phyloP scores from a whole-genome alignment of 2,888 invertebrate genomes.

The Abrostola tripartita region DNA sequence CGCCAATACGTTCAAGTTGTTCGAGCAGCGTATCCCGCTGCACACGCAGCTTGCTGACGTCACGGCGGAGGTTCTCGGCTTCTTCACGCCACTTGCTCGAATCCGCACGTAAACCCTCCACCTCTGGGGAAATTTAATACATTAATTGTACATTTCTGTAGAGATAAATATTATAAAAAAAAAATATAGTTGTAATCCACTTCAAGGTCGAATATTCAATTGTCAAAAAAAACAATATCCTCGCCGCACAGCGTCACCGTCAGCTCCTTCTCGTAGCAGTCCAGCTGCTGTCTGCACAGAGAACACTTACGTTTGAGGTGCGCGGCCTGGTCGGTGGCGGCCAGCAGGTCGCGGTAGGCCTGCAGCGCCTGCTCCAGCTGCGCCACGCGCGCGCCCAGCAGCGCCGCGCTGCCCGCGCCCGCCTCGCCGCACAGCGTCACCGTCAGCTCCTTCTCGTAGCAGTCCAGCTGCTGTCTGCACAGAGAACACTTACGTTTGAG shows the following conservation, averaged over 20 bases:
- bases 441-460: constrained; percentile 94
- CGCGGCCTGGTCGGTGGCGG: constrained; percentile 89
- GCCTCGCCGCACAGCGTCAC: constrained; percentile 79
- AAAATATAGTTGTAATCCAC: too few species aligned
- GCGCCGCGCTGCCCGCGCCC: constrained; percentile 77
- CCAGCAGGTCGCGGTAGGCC: constrained; percentile 92
- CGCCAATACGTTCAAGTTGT: constrained; percentile 88
- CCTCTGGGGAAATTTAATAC: constrained; percentile 55
- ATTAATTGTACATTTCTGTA: not conserved
- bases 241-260: constrained; percentile 86
- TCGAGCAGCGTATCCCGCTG: constrained; percentile 90
- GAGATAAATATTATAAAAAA: too few species aligned
- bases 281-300: constrained; percentile 89
- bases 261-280: constrained; percentile 94
- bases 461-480: constrained; percentile 91
- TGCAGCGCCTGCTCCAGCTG: constrained; percentile 92
- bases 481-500: constrained; percentile 63
- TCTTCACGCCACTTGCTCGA: constrained; percentile 89
- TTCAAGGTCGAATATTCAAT: too few species aligned
- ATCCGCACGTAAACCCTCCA: constrained; percentile 84
- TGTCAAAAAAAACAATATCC: too few species aligned
- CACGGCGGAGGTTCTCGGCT: constrained; percentile 84
- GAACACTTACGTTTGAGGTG: constrained; percentile 68
- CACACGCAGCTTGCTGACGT: constrained; percentile 82
- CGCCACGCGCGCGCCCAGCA: constrained; percentile 90